A percentile compares a stretch with the other conserved stretches of the same genome.
Conservation (phyloP, 2,888 invertebrate genomes). For the Atherix ibis region DNA sequence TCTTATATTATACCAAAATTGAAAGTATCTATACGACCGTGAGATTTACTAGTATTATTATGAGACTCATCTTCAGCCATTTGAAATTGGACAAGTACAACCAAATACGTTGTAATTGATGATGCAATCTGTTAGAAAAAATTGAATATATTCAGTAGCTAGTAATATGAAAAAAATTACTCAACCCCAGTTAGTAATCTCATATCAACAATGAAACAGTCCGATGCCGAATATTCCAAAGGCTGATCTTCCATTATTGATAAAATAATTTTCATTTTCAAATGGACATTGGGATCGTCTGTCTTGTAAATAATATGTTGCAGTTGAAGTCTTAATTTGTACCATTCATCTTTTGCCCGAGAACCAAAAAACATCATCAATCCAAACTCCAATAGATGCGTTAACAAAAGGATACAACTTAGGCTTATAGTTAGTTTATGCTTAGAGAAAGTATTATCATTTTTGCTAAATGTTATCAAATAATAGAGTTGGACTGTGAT, state of each 20-base stretch:
- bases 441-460: too few relatives aligned
- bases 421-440: too few relatives aligned
- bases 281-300: background rate
- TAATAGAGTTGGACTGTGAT: too few relatives aligned
- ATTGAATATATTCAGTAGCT: background rate
- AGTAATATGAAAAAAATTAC: background rate
- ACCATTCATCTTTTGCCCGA: background rate
- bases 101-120: background rate
- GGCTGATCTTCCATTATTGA: background rate
- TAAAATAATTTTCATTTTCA: background rate
- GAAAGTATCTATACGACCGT: too few relatives aligned
- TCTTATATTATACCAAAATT: too few relatives aligned
- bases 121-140: background rate
- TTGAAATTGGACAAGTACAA: background rate
- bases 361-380: background rate
- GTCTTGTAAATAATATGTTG: background rate
- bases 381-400: background rate
- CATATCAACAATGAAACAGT: background rate
- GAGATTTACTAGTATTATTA: too few relatives aligned
- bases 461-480: too few relatives aligned
- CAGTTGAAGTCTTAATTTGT: background rate
- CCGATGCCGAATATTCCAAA: background rate
- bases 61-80: background rate
- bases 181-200: background rate
- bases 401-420: too few relatives aligned